Evolutionary conservation across 2,888 invertebrate genomes (phyloP).

Genomic region (Brachyptera putata): DNA sequence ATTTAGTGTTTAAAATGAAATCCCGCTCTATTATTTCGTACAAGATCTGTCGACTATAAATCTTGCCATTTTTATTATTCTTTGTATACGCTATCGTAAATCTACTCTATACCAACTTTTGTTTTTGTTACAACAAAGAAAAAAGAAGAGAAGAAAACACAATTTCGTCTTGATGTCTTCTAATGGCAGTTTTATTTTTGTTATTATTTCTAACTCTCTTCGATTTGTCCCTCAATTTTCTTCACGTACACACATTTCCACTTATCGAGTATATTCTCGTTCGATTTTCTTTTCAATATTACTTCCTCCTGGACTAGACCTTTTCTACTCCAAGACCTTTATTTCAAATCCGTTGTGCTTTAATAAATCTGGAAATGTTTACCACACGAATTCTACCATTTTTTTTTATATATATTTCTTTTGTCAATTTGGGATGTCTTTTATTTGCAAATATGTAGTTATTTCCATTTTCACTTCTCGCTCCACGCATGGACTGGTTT

Average conservation of each 20-base stretch:
- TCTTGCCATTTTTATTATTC: too few relatives aligned
- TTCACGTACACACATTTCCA: conserved; percentile 16
- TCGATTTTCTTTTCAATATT: conserved; percentile 3
- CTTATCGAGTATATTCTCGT: conserved; percentile 3
- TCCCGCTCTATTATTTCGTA: too few relatives aligned
- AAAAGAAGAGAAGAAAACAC: too few relatives aligned
- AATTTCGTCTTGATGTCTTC: too few relatives aligned
- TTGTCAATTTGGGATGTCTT: conserved; percentile 8
- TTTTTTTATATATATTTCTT: conserved; percentile 7
- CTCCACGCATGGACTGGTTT: background rate
- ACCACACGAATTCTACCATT: too few relatives aligned
- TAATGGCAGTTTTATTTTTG: background rate
- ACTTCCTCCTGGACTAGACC: conserved; percentile 1
- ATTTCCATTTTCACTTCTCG: conserved; percentile 18
- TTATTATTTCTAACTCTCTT: conserved; percentile 4
- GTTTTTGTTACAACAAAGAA: too few relatives aligned
- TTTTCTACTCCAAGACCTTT: too few relatives aligned
- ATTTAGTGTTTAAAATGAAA: background rate
- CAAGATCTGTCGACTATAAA: too few relatives aligned
- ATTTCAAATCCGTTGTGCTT: conserved; percentile 9
- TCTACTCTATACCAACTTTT: background rate
- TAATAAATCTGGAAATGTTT: conserved; percentile 2
- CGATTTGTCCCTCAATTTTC: background rate
- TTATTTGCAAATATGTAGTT: background rate
- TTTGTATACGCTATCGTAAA: background rate